Evolutionary conservation across 2,113 vertebrate species (phyloP).

Genomic region (Cepphus grylle): DNA sequence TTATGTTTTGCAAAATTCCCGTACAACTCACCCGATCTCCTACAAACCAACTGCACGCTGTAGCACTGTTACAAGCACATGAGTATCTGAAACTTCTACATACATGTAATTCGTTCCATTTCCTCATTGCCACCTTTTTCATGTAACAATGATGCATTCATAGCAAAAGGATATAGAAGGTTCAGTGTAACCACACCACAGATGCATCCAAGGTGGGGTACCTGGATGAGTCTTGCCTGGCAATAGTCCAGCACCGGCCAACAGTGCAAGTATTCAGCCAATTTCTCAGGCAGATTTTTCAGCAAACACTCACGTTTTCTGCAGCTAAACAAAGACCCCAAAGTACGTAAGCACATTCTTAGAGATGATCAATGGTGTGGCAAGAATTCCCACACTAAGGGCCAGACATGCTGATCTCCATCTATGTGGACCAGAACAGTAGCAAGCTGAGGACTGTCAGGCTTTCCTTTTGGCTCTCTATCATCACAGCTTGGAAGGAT

Average conservation of each 20-base stretch:
- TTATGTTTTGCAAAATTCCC: neutral
- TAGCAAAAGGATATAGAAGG: neutral
- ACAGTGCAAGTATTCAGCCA: neutral
- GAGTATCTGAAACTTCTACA: neutral
- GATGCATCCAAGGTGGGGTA: neutral
- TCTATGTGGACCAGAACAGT: neutral
- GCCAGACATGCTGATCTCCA: neutral
- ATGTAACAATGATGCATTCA: neutral
- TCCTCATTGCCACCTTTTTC: neutral
- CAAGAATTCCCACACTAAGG: neutral
- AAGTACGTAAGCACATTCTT: neutral
- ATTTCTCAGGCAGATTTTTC: neutral
- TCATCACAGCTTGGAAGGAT: neutral
- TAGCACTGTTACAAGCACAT: neutral
- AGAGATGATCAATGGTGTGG: neutral
- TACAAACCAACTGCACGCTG: neutral
- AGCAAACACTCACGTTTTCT: neutral
- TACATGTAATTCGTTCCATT: neutral
- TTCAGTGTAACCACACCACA: neutral
- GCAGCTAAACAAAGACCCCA: neutral
- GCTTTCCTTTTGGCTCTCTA: neutral
- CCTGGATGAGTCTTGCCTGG: neutral
- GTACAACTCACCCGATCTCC: neutral
- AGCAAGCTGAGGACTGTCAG: neutral
- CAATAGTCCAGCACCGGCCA: neutral